Conservation (phyloP, 2,113 vertebrate genomes). For the Ceyx margarethae region DNA sequence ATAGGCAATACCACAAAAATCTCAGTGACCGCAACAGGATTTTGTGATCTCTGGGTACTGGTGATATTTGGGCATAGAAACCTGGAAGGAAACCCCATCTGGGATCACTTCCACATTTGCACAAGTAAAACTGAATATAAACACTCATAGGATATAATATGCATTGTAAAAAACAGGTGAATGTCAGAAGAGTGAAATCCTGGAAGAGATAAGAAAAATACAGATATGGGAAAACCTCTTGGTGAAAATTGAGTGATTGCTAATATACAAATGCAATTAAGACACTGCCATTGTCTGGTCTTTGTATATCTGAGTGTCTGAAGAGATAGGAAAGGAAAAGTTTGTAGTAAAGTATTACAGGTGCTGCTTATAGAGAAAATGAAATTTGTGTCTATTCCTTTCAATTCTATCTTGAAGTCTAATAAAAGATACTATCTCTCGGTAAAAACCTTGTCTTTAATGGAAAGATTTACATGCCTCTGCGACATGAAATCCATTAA, state of each 20-base stretch:
- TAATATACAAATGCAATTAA: background rate
- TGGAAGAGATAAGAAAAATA: background rate
- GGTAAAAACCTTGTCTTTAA: conserved; percentile 30
- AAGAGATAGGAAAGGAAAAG: background rate
- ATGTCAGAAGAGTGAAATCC: background rate
- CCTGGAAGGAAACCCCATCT: background rate
- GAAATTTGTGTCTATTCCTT: background rate
- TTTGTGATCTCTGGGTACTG: background rate
- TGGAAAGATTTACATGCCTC: conserved; percentile 39
- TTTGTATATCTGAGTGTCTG: background rate
- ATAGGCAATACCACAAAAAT: background rate
- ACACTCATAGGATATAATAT: background rate
- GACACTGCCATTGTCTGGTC: background rate
- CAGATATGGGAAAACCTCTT: background rate
- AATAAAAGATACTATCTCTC: conserved; percentile 26
- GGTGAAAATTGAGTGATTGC: background rate
- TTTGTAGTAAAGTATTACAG: background rate
- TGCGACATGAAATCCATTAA: conserved; percentile 52
- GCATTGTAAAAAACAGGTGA: background rate
- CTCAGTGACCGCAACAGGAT: background rate
- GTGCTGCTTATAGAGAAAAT: background rate
- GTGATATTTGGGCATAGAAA: background rate
- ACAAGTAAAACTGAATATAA: background rate
- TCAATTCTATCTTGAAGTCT: background rate
- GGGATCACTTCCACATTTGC: background rate